phyloP scores from a whole-genome alignment of 1,140 invertebrate genomes.

The Paracyclopina nana region DNA sequence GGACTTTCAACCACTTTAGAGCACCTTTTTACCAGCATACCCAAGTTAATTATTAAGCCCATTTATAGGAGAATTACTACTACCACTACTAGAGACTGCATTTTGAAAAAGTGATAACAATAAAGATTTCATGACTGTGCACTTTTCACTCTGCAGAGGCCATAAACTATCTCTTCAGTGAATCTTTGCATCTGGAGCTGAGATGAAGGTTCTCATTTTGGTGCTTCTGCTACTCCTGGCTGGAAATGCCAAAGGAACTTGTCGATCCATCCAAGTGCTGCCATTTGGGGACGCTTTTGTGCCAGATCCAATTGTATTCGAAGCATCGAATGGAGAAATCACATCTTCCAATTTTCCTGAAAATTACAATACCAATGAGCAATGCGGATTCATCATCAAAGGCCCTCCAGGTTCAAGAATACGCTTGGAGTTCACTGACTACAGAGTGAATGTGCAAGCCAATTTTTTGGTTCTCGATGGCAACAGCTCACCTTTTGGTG shows the following conservation, averaged over 20 bases:
- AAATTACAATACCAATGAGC: neutral
- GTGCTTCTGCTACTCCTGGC: no score
- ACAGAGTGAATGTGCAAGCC: neutral
- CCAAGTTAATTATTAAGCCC: neutral
- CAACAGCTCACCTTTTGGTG: neutral
- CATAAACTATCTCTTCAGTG: neutral
- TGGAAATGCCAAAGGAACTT: neutral
- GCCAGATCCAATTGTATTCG: neutral
- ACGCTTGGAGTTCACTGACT: neutral
- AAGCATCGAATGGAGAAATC: neutral
- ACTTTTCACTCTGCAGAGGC: neutral
- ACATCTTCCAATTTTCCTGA: neutral
- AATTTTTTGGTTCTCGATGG: neutral
- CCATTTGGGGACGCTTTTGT: neutral
- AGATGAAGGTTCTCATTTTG: no score
- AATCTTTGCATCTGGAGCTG: no score
- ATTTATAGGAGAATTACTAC: neutral
- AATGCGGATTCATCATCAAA: neutral
- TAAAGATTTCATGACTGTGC: neutral
- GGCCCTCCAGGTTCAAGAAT: neutral
- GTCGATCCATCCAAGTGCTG: neutral
- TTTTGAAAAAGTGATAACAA: neutral
- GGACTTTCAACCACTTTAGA: constrained; percentile 17
- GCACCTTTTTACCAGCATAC: neutral
- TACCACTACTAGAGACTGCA: neutral